Conservation (phyloP, 2,888 invertebrate species). For the Arrhopalites spinosus region DNA sequence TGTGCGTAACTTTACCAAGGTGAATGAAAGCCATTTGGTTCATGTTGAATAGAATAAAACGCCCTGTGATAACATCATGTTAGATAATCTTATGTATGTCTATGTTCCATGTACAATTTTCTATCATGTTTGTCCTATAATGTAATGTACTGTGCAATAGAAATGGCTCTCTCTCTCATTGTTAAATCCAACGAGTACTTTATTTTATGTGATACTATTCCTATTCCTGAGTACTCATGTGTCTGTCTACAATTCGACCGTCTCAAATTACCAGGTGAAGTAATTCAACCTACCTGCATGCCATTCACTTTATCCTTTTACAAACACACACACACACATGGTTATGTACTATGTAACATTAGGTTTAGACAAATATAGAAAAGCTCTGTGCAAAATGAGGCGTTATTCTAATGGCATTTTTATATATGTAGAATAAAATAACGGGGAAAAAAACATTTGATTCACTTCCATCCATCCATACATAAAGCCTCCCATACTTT, state of each 20-base stretch:
- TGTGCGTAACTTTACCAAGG: conserved; percentile 26
- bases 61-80: conserved; percentile 43
- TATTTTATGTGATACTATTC: neutral
- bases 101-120: neutral
- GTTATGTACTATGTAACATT: neutral
- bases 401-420: conserved; percentile 19
- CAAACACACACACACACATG: neutral
- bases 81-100: conserved; percentile 4
- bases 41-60: conserved; percentile 37
- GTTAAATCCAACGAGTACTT: neutral
- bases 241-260: neutral
- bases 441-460: conserved; percentile 1
- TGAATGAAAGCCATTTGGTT: conserved; percentile 35
- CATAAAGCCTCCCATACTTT: too few species aligned
- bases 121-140: neutral
- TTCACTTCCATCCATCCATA: neutral
- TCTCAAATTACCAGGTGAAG: conserved; percentile 45
- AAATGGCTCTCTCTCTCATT: too few species aligned
- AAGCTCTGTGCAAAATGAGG: conserved; percentile 29
- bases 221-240: neutral
- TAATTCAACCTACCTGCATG: conserved; percentile 40
- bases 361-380: conserved; percentile 7
- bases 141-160: too few species aligned
- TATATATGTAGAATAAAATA: too few species aligned
- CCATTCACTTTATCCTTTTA: conserved; percentile 3